Percentiles rank a stretch among this genome's conserved stretches.
Conservation (phyloP, 2,113 vertebrate species). For the Leucoraja erinaceus region DNA sequence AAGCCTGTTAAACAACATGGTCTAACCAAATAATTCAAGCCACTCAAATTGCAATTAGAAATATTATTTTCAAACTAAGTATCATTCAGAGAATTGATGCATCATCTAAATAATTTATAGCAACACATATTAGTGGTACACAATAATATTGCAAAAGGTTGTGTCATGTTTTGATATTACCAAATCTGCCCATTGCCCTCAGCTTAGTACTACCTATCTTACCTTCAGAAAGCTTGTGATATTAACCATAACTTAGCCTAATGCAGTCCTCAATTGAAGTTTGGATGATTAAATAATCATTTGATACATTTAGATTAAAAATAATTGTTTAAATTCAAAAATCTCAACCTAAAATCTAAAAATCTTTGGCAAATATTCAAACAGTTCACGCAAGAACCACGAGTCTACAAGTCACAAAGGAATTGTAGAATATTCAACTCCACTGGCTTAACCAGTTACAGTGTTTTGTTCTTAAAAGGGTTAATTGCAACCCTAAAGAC, state of each 20-base stretch:
- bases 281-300: not conserved
- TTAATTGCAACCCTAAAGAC: too few relatives aligned
- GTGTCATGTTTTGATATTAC: not conserved
- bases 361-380: too few relatives aligned
- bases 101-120: not conserved
- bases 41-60: not conserved
- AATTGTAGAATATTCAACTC: too few relatives aligned
- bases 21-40: not conserved
- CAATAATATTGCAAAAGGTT: not conserved
- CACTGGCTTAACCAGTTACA: too few relatives aligned
- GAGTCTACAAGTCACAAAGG: too few relatives aligned
- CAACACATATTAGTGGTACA: not conserved
- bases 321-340: too few relatives aligned
- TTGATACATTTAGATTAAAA: not conserved
- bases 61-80: not conserved
- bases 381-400: too few relatives aligned
- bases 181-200: not conserved
- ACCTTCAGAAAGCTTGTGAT: not conserved
- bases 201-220: too few relatives aligned
- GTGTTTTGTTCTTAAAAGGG: too few relatives aligned
- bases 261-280: not conserved
- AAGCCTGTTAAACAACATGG: not conserved
- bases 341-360: too few relatives aligned
- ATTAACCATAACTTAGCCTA: not conserved
- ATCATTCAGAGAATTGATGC: not conserved